phyloP scores from a whole-genome alignment of 2,888 invertebrate species.

The Eristalis pertinax region DNA sequence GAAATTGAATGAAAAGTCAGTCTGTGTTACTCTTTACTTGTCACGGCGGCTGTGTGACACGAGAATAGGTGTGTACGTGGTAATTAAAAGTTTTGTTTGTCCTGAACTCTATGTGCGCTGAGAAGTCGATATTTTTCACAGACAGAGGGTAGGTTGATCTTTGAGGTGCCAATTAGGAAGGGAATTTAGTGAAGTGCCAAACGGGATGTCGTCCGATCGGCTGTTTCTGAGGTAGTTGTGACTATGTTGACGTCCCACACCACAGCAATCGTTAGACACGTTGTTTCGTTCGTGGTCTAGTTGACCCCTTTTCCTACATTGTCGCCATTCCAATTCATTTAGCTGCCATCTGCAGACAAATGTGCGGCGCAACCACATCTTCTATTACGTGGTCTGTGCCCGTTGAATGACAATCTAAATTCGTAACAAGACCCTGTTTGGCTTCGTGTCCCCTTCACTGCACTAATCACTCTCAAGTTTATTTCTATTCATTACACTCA shows the following conservation, averaged over 20 bases:
- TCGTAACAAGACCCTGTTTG: neutral
- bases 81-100: slow-evolving; percentile 27
- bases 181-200: neutral
- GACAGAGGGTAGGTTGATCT: neutral
- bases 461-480: slow-evolving; percentile 17
- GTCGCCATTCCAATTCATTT: neutral
- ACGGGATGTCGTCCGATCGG: no score
- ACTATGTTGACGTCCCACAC: no score
- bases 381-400: neutral
- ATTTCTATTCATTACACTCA: slow-evolving; percentile 43
- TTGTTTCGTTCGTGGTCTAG: neutral
- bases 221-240: no score
- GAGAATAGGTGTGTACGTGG: neutral
- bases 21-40: neutral
- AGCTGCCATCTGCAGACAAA: neutral
- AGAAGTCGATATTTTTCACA: neutral
- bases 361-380: neutral
- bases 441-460: neutral
- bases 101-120: neutral
- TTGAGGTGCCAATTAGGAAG: neutral
- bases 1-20: neutral
- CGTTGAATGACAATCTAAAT: neutral
- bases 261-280: no score
- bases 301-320: neutral
- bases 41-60: neutral